These are phyloP conservation scores for Neoscelio sp. DNA, from an alignment of 2,888 invertebrate species.

Conservation along the genomic window DNA sequence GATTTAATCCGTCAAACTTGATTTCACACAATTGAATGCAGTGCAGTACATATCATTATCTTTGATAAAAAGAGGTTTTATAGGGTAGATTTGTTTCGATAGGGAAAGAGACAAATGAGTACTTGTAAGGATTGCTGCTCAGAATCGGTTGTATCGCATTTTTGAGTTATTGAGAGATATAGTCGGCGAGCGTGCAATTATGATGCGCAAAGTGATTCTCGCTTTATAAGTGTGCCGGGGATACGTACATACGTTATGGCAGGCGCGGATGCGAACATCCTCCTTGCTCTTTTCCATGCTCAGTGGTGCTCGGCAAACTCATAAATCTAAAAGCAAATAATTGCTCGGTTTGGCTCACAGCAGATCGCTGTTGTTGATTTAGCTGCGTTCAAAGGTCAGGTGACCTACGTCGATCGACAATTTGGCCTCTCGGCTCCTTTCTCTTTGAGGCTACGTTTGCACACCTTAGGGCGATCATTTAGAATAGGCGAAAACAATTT, in stretches of 20 bases:
- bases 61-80: slow-evolving; percentile 36
- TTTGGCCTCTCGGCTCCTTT: slow-evolving; percentile 56
- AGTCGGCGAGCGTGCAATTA: slow-evolving; percentile 77
- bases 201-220: slow-evolving; percentile 80
- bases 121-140: slow-evolving; percentile 30
- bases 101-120: slow-evolving; percentile 54
- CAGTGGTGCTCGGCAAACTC: slow-evolving; percentile 77
- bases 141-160: slow-evolving; percentile 73
- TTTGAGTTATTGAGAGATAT: slow-evolving; percentile 81
- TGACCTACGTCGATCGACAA: slow-evolving; percentile 61
- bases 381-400: slow-evolving; percentile 80
- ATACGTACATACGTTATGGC: slow-evolving; percentile 40
- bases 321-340: slow-evolving; percentile 82
- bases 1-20: slow-evolving; percentile 15
- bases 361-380: slow-evolving; percentile 81
- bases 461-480: slow-evolving; percentile 9
- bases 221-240: slow-evolving; percentile 58
- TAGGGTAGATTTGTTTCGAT: slow-evolving; percentile 46
- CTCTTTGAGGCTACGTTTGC: slow-evolving; percentile 38
- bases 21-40: slow-evolving; percentile 19
- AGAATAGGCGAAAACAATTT: slow-evolving; percentile 27
- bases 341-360: slow-evolving; percentile 77
- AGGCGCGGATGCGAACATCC: slow-evolving; percentile 59
- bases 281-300: slow-evolving; percentile 59
- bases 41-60: slow-evolving; percentile 47